Evolutionary conservation across 2,797 vertebrate genomes (phyloP).

Genomic region (Craterocephalus amniculus): DNA sequence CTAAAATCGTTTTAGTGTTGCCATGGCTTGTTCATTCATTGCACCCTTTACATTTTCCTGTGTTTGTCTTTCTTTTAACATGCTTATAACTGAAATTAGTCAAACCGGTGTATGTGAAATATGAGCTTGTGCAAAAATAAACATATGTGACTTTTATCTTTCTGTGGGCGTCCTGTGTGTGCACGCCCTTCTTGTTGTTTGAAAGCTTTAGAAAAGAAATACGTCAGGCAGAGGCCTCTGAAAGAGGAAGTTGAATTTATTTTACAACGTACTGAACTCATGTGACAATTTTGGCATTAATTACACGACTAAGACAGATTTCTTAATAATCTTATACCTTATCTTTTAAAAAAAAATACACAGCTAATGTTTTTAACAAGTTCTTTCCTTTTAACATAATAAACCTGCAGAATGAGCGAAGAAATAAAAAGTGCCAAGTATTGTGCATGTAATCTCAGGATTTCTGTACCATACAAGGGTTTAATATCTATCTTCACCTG

Average conservation of each 20-base stretch:
- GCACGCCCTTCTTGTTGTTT: neutral
- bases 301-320: neutral
- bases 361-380: conserved; percentile 9
- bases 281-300: neutral
- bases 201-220: neutral
- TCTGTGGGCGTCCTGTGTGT: neutral
- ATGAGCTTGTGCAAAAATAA: neutral
- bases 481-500: conserved; percentile 34
- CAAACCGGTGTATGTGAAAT: neutral
- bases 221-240: too few relatives aligned
- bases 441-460: conserved; percentile 54
- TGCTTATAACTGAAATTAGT: neutral
- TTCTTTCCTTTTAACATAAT: neutral
- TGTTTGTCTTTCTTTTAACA: neutral
- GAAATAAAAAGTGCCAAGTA: conserved; percentile 62
- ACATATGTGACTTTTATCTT: conserved; percentile 4
- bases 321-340: conserved; percentile 33
- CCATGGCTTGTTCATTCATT: neutral
- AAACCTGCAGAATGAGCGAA: conserved; percentile 8
- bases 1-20: neutral
- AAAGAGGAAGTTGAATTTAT: neutral
- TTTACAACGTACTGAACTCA: neutral
- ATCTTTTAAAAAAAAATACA: conserved; percentile 28
- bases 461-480: conserved; percentile 48
- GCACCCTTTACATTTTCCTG: neutral